Percentiles rank a stretch among this genome's conserved stretches.
Evolutionary conservation across 2,113 vertebrate species (phyloP).

Genomic region (Tinamus guttatus): DNA sequence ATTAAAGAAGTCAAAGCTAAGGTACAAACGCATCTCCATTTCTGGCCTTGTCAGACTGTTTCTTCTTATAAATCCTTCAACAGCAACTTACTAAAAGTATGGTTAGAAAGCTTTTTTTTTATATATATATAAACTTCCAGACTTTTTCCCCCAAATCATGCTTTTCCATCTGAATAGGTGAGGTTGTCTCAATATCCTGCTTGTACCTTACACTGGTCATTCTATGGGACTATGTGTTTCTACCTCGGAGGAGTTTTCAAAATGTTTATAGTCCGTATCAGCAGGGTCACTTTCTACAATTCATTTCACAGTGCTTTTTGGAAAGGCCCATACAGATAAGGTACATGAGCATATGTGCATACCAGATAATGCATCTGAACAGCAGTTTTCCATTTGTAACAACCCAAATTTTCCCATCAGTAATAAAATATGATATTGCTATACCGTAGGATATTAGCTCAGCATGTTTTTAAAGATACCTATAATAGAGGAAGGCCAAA

Average conservation of each 20-base stretch:
- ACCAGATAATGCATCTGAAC: not conserved
- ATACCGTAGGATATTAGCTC: not conserved
- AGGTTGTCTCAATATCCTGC: not conserved
- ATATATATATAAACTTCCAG: constrained; percentile 41
- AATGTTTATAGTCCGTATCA: not conserved
- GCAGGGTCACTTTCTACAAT: not conserved
- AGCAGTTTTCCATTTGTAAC: not conserved
- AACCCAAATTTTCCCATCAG: not conserved
- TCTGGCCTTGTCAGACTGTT: not conserved
- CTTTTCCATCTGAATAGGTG: constrained; percentile 9
- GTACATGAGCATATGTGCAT: accelerated
- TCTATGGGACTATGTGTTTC: not conserved
- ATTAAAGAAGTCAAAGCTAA: not conserved
- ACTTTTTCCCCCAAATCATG: not conserved
- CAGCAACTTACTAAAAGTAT: constrained; percentile 15
- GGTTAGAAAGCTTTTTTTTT: not conserved
- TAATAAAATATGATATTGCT: not conserved
- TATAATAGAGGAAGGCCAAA: not conserved
- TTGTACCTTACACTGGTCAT: not conserved
- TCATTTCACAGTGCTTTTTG: not conserved
- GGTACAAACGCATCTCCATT: not conserved
- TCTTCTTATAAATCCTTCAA: constrained; percentile 8
- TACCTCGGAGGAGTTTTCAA: not conserved
- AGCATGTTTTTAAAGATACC: not conserved
- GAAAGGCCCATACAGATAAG: not conserved